Conservation (phyloP, 2,113 vertebrate species). For the Charina bottae region DNA sequence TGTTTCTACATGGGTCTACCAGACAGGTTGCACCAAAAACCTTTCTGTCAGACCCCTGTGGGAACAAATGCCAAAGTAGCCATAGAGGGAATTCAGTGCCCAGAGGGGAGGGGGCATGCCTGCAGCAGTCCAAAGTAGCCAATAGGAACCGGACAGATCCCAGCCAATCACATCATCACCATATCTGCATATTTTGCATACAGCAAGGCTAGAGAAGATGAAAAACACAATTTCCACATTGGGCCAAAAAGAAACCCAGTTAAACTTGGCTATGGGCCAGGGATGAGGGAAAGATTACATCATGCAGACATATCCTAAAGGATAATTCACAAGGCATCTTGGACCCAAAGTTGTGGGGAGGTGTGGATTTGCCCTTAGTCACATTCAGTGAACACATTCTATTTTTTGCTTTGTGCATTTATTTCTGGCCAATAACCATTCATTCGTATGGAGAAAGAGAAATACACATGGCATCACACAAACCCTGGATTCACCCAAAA, state of each 20-base stretch:
- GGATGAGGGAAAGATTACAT: neutral
- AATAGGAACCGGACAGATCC: neutral
- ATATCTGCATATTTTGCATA: neutral
- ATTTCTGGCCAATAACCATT: neutral
- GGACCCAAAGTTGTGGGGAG: neutral
- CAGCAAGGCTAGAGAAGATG: neutral
- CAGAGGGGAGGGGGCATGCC: no score
- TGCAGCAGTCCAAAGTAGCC: neutral
- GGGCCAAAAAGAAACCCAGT: neutral
- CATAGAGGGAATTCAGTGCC: no score
- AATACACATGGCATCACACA: neutral
- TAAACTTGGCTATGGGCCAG: neutral
- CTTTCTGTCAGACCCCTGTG: neutral
- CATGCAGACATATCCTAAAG: neutral
- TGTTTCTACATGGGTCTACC: neutral
- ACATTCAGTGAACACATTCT: neutral
- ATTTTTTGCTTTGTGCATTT: neutral
- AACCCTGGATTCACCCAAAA: no score
- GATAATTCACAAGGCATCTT: neutral
- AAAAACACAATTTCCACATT: neutral
- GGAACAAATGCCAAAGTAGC: neutral
- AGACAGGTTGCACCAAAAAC: neutral
- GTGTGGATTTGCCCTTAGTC: neutral
- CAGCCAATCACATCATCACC: neutral
- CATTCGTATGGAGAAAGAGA: neutral